phyloP scores from a whole-genome alignment of 2,113 vertebrate genomes.

The Tychaedon coryphoeus region DNA sequence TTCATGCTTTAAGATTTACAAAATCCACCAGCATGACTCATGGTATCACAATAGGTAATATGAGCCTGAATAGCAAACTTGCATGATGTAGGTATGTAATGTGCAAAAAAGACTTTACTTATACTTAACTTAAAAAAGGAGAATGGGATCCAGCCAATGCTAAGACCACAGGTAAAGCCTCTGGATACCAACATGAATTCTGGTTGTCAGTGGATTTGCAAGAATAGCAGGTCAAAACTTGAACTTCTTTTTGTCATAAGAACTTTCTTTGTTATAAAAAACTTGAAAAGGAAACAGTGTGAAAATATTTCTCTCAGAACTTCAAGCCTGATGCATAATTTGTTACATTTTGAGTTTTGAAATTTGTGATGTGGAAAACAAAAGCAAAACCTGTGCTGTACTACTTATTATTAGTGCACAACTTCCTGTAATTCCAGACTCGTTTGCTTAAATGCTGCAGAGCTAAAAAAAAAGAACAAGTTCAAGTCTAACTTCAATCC shows the following conservation, averaged over 20 bases:
- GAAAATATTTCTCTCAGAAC: not conserved
- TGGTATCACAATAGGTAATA: not conserved
- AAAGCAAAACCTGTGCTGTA: not conserved
- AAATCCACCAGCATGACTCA: not conserved
- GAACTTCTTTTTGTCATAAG: not conserved
- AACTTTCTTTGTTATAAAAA: not conserved
- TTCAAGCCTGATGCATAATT: not conserved
- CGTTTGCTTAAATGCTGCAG: not conserved
- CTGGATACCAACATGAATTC: not conserved
- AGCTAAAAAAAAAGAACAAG: not conserved
- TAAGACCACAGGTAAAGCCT: not conserved
- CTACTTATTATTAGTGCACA: not conserved
- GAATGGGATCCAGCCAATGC: not conserved
- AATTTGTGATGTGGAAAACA: not conserved
- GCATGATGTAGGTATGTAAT: not conserved
- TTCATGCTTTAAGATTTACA: not conserved
- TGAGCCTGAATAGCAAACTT: not conserved
- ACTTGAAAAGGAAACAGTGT: not conserved
- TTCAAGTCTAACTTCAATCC: not conserved
- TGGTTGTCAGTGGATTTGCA: not conserved
- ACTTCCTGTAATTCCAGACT: not conserved
- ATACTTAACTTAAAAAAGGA: not conserved
- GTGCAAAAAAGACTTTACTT: not conserved
- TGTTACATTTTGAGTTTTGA: not conserved
- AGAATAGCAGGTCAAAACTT: not conserved